Percentiles rank a stretch among this genome's conserved stretches.
phyloP scores from a whole-genome alignment of 2,113 vertebrate genomes.

The Raja brachyura region DNA sequence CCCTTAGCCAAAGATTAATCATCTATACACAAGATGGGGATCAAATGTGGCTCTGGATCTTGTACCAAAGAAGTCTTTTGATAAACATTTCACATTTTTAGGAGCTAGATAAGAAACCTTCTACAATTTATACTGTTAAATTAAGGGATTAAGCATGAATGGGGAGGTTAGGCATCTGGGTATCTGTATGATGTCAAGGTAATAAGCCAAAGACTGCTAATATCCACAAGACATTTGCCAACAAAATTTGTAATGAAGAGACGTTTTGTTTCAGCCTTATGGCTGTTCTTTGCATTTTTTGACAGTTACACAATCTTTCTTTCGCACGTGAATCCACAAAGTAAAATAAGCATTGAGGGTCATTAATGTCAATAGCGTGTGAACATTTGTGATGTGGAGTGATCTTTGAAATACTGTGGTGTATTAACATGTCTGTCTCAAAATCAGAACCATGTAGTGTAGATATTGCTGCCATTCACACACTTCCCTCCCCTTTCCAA shows the following conservation, averaged over 20 bases:
- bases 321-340: neutral
- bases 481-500: neutral
- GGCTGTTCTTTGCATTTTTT: neutral
- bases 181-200: neutral
- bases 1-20: neutral
- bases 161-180: neutral
- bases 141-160: neutral
- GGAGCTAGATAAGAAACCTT: neutral
- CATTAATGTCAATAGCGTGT: neutral
- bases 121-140: neutral
- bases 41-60: neutral
- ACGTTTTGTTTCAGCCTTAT: neutral
- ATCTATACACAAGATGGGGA: neutral
- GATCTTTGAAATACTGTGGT: neutral
- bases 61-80: neutral
- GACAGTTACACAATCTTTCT: neutral
- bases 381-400: neutral
- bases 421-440: neutral
- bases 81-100: neutral
- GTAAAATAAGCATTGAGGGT: neutral
- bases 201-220: neutral
- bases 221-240: neutral
- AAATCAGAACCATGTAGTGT: neutral
- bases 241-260: neutral
- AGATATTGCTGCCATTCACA: neutral